Percentiles rank a stretch among this genome's conserved stretches.
These are phyloP conservation scores for Myotis planiceps DNA, from an alignment of 2,797 vertebrate genomes.

Conservation along the genomic window DNA sequence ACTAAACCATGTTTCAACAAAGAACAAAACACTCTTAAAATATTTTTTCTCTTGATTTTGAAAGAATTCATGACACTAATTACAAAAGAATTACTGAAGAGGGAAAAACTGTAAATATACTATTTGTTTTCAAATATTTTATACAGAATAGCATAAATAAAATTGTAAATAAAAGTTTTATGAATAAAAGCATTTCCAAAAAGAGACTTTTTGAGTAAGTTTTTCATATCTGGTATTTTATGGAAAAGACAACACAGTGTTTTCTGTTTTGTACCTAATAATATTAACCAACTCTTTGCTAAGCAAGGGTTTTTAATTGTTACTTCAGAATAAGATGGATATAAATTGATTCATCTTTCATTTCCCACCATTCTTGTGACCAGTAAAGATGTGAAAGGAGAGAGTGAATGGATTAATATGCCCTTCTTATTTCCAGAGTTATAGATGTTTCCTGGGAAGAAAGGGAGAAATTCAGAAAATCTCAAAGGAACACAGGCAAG, in stretches of 20 bases:
- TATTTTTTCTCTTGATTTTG: slow-evolving; percentile 67
- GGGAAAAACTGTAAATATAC: background rate
- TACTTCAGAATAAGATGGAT: background rate
- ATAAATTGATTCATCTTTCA: background rate
- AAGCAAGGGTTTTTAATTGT: background rate
- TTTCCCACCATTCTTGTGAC: background rate
- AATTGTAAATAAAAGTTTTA: background rate
- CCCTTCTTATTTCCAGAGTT: background rate
- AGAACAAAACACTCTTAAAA: slow-evolving; percentile 63
- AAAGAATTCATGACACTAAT: slow-evolving; percentile 66
- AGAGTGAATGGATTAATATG: background rate
- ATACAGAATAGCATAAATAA: slow-evolving; percentile 10
- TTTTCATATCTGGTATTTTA: background rate
- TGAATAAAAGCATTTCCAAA: slow-evolving; percentile 40
- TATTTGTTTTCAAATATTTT: slow-evolving; percentile 71
- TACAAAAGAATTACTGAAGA: slow-evolving; percentile 55
- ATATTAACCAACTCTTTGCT: background rate
- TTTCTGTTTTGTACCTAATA: background rate
- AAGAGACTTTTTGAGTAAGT: background rate
- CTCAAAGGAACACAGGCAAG: background rate
- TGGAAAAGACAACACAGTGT: background rate
- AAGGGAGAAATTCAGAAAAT: background rate
- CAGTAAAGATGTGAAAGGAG: background rate
- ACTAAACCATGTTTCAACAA: slow-evolving; percentile 76
- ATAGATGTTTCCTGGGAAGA: background rate